Conservation (phyloP, 2,113 vertebrate species). For the Ammospiza nelsoni region DNA sequence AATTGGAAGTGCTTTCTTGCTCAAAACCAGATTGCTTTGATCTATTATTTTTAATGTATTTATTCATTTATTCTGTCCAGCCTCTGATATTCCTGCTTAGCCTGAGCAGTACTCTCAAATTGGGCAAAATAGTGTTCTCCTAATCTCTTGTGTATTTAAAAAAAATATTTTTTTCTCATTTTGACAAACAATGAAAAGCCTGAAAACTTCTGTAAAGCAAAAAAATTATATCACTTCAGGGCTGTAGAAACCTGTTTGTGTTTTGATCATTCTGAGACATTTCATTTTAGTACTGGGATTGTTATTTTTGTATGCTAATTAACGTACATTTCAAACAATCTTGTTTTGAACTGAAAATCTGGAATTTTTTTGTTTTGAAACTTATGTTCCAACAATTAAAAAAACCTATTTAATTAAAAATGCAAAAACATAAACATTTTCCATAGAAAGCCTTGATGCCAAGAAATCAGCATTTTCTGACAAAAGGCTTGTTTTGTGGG, state of each 20-base stretch:
- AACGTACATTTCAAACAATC: slow-evolving; percentile 63
- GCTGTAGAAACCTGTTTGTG: slow-evolving; percentile 48
- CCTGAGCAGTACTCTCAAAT: not conserved
- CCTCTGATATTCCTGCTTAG: not conserved
- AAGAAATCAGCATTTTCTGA: slow-evolving; percentile 47
- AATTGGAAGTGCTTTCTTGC: slow-evolving; percentile 30
- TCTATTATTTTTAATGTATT: slow-evolving; percentile 59
- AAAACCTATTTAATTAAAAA: slow-evolving; percentile 49
- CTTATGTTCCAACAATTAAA: slow-evolving; percentile 62
- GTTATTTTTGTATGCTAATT: slow-evolving; percentile 70
- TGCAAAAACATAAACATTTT: slow-evolving; percentile 48
- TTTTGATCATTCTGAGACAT: slow-evolving; percentile 65
- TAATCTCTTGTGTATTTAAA: slow-evolving; percentile 17
- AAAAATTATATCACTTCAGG: slow-evolving; percentile 46
- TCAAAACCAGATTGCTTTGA: slow-evolving; percentile 35
- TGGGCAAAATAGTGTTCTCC: slow-evolving; percentile 5
- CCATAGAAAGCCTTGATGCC: slow-evolving; percentile 1
- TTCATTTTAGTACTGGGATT: slow-evolving; percentile 62
- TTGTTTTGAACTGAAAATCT: slow-evolving; percentile 68
- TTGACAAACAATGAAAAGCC: slow-evolving; percentile 25
- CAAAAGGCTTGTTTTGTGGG: not conserved
- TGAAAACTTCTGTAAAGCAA: slow-evolving; percentile 43
- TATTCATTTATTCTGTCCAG: slow-evolving; percentile 65
- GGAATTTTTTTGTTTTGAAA: slow-evolving; percentile 56
- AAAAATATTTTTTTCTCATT: not conserved